A percentile compares a stretch with the other conserved stretches of the same genome.
These are phyloP conservation scores for Zaprionus camerounensis DNA, from an alignment of 1,140 invertebrate genomes.

Conservation along the genomic window DNA sequence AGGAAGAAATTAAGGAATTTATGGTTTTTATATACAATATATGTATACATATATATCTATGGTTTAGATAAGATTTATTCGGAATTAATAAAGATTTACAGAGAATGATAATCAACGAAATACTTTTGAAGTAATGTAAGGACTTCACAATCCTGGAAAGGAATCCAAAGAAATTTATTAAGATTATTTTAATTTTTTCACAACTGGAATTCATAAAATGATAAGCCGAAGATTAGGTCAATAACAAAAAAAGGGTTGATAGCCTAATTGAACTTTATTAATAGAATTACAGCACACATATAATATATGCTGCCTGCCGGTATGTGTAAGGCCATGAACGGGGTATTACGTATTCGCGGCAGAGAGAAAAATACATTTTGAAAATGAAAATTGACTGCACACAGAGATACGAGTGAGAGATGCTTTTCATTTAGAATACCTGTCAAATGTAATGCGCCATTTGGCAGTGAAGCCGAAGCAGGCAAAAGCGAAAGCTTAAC, in stretches of 20 bases:
- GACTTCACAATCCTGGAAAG: neutral
- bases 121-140: no score
- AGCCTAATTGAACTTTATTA: conserved; percentile 10
- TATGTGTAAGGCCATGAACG: neutral
- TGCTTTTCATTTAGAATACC: conserved; percentile 7
- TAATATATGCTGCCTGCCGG: neutral
- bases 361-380: neutral
- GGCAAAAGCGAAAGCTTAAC: conserved; percentile 39
- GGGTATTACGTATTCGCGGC: neutral
- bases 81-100: no score
- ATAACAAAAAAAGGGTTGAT: conserved; percentile 2
- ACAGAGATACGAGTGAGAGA: neutral
- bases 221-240: neutral
- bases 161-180: no score
- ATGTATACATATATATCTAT: no score
- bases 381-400: neutral
- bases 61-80: no score
- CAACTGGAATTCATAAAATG: neutral
- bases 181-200: neutral
- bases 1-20: no score
- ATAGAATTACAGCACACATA: neutral
- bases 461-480: neutral
- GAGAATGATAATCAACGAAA: no score
- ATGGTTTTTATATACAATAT: no score
- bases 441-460: neutral